Conservation (phyloP, 2,113 vertebrate genomes). For the Thalassarche chlororhynchos region DNA sequence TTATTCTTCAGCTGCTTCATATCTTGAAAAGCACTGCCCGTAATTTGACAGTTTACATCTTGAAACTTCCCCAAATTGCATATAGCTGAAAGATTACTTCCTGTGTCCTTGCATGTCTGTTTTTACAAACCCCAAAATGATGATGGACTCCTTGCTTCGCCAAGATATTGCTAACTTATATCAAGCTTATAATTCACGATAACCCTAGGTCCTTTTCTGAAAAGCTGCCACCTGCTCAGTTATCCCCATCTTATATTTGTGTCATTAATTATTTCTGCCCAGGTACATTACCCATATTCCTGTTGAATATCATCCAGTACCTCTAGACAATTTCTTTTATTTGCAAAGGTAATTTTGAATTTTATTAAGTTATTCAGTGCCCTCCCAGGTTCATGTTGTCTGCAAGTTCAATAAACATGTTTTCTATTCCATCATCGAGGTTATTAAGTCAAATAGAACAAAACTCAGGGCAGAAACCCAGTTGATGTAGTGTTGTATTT, state of each 20-base stretch:
- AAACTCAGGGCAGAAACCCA: not conserved
- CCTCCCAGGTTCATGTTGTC: not conserved
- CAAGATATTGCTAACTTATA: not conserved
- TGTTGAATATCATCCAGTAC: not conserved
- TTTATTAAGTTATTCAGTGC: not conserved
- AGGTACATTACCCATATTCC: not conserved
- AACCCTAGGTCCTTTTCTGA: not conserved
- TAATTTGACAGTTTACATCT: not conserved
- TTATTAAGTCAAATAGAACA: not conserved
- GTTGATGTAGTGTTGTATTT: not conserved
- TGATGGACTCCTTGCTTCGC: not conserved
- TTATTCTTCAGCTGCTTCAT: not conserved
- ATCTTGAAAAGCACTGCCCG: not conserved
- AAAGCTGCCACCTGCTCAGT: not conserved
- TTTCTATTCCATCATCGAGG: not conserved
- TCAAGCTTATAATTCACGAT: not conserved
- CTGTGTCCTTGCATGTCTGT: not conserved
- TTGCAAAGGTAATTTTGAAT: not conserved
- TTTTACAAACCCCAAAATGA: not conserved
- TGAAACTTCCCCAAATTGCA: not conserved
- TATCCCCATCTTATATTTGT: not conserved
- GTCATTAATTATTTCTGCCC: not conserved
- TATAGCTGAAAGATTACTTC: not conserved
- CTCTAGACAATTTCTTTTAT: not conserved
- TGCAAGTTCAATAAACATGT: conserved; percentile 4